Evolutionary conservation across 2,797 vertebrate genomes (phyloP), one percentile per base, ranked within the genome.

Genomic region (Strix occidentalis): DNA sequence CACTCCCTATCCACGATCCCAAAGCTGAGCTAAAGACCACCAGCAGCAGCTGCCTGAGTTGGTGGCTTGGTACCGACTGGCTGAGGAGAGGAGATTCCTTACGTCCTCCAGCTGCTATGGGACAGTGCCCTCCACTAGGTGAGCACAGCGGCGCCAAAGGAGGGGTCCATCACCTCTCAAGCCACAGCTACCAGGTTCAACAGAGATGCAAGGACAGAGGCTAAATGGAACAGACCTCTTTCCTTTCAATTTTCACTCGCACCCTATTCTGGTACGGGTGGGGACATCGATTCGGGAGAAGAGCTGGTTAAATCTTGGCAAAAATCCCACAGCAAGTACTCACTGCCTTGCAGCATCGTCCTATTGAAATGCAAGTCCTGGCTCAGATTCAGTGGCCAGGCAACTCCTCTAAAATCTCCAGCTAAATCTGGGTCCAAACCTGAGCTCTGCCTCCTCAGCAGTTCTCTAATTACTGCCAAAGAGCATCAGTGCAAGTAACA

Each of bases 251-350:
- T 64, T 60, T 61, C 37, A 24, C 16, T 72, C 1, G 0, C 13
- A 66, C 8, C 3, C 15, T 1, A 0, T 17, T 54, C n/a, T 48
- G 16, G 29, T 74, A 10, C 0, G 1, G 31, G 20, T 3, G 13
- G 23, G 23, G 24, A 48, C 83, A 57, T 1, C 0, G 1, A 63
- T 54, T 39, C 3, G 3, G 17, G 13, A 72, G 46, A 85, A 82
- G 13, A 80, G 7, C 11, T 43, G 41, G 37, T n/a, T 70, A 58
- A 31, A 3, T 35, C 89, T 54, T 63, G 54, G 66, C 50, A 54
- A 78, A 84, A 80, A 82, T 23, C 33, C 53, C 60, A 45, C 31
- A 11, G 19, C 15, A 46, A 56, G 18, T 23, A 51, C 48, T n/a
- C 28, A 4, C 31, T n/a, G 15, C 18, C 16, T 78, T 85, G 64